Base-by-base conservation (phyloP, 1,140 invertebrate species). In the Nasonia vitripennis region DNA sequence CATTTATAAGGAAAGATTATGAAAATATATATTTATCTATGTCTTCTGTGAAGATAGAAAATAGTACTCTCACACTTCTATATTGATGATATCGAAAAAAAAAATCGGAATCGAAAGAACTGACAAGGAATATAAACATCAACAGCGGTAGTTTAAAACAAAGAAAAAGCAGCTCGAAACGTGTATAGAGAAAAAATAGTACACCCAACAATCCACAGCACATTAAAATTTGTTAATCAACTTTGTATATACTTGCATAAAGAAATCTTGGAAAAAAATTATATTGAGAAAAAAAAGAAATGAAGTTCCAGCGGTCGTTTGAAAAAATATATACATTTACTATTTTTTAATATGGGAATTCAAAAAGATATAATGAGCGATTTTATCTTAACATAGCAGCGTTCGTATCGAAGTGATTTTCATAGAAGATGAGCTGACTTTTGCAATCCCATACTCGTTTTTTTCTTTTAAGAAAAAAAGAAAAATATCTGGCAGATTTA, bases 41-140 rank as follows among this genome's bases (percentile, higher is more conserved):
- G 93, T 94, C 94, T 95, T 95, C 94, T 94, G 93, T 94, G 94
- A 95, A 95, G 94, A 94, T 94, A 92, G 91, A 92, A 93, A 93
- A 93, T 93, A 93, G 92, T 93, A 93, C 91, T 92, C 92, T 93
- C 91, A 93, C 91, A 93, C 92, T 93, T 83, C 90, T 93, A 93
- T 91, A 93, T 93, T 92, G 92, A 93, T 92, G 92, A 93, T 91
- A 91, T 91, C 87, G 88, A 90, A 91, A 89, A 86, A 86, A 27
- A 88, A 88, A 87, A 83, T 86, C 75, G 81, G 34, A 84, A 89
- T 78, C 73, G 67, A 89, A 88, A 89, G 86, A 90, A 89, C 88
- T 89, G 85, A 88, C 86, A 87, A 90, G 89, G 84, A 90, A 62
- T 90, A 87, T 86, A 91, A 91, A 68, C 78, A 82, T 86, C 86